Evolutionary conservation across 2,888 invertebrate genomes (phyloP), one percentile per base, ranked within the genome.

Genomic region (Dolomedes plantarius): DNA sequence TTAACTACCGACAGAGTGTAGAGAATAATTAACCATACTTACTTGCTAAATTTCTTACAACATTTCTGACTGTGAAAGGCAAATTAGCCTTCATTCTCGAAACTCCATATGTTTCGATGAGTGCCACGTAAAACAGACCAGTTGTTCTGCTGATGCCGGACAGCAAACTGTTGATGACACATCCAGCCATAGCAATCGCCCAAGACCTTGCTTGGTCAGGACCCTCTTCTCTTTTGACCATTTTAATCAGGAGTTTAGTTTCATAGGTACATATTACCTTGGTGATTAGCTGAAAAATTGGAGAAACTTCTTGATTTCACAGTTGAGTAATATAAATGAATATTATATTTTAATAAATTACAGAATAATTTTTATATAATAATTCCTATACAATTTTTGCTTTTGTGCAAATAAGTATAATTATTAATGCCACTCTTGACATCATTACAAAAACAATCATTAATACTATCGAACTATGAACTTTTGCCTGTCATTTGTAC

Each of bases 111-210:
- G 69, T 69, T 23, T 80, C 65, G 6, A 80, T 80, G 41, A 80
- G 72, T 16, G 80, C 41, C 9, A 80, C 80, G 16, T 80, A 80
- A n/a, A 80, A 65, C 0, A 73, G 36, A 16, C 80, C 80, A 9
- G 65, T 80, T 0, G 73, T 28, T 13, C 80, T 72, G 27, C 41
- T 67, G 41, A 80, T 28, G 2, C 80, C 80, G 16, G 80, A 73
- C 7, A 73, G 29, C 31, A 80, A n/a, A 29, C 46, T 46, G n/a
- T 80, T 80, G 28, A 80, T 80, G 50, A 80, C 65, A 16, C 64
- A 73, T 7, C 41, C 80, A 1, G 80, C 80, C 46, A 80, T 9
- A 5, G 73, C 72, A 19, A 80, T 74, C 23, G 71, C 67, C 80
- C 80, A 80, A n/a, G 80, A 31, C 29, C 74, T 50, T 13, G 73